Evolutionary conservation across 2,888 invertebrate species (phyloP), one percentile per base, ranked within the genome.

Genomic region (Timema cristinae): DNA sequence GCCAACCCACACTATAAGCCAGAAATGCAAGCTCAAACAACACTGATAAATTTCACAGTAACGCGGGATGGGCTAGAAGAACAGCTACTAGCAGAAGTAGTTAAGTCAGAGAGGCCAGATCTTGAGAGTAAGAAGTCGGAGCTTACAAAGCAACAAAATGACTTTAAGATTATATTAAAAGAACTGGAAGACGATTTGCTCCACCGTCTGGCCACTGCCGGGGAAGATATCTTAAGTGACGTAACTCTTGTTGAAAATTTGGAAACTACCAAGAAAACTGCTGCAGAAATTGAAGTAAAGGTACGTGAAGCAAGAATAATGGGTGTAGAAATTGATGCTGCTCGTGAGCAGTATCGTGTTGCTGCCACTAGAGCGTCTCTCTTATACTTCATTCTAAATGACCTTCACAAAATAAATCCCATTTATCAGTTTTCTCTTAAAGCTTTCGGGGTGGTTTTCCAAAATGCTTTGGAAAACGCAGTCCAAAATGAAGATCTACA

Each of bases 1-100:
- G 95, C 94, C 0, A 97, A 97, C 84, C 97, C 97, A 0, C 97
- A 97, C 83, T 97, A 96, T 81, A 95, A 97, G 80, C 97, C 97
- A 0, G 97, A 97, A 84, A 93, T 97, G 89, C 97, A 97, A 51
- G 97, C 97, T 0, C 97, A 97, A 83, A 93, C 95, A 8, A 97
- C 97, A 0, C 86, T 97, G 15, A 96, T 97, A 75, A 97, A 97
- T 83, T 97, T 97, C 79, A 97, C 97, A 2, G 97, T 97, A 4
- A 97, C 97, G 0, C 88, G 90, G 79, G 95, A 97, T 81, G 97
- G 95, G 51, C 85, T 97, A 15, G 97, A 97, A 81, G 97, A 97
- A 79, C 97, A 97, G 81, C 83, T 97, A 13, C 82, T 97, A 49
- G 97, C 95, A 8, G 95, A 95, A 82, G 97, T 97, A 7, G 96